These are phyloP conservation scores for Camelus bactrianus DNA, from an alignment of 2,113 vertebrate genomes.

Conservation along the genomic window DNA sequence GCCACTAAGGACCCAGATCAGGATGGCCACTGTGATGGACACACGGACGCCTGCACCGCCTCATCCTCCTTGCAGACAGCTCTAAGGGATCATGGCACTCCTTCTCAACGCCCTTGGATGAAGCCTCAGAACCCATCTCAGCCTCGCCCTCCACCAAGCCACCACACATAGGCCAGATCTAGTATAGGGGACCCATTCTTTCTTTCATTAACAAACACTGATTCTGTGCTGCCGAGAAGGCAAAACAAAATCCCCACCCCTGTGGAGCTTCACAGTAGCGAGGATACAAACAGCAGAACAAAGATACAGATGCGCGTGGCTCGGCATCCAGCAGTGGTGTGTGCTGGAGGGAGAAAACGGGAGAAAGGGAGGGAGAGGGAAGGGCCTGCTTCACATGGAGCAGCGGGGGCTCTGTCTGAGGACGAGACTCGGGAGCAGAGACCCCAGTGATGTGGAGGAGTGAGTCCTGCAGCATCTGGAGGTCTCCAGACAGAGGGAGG, in stretches of 20 bases:
- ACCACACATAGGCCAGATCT: too few relatives aligned
- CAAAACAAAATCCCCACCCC: not conserved
- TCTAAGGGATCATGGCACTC: not conserved
- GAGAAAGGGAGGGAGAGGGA: not conserved
- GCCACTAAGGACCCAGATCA: not conserved
- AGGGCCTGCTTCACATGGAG: accelerated
- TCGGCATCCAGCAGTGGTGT: not conserved
- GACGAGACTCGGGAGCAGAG: not conserved
- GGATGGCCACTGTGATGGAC: not conserved
- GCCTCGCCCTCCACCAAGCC: not conserved
- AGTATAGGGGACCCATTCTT: not conserved
- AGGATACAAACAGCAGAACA: not conserved
- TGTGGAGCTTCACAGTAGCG: not conserved
- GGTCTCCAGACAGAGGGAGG: not conserved
- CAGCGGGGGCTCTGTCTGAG: accelerated
- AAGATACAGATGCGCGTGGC: not conserved
- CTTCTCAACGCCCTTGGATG: not conserved
- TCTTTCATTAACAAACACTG: not conserved
- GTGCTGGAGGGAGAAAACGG: not conserved
- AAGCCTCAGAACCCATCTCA: too few relatives aligned
- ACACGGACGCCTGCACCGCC: not conserved
- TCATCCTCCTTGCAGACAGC: not conserved
- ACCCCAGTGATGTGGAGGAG: not conserved
- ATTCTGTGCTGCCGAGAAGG: not conserved
- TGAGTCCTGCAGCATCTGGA: not conserved